Base-by-base conservation (phyloP, 2,888 invertebrate genomes). In the Caenorhabditis imperialis region DNA sequence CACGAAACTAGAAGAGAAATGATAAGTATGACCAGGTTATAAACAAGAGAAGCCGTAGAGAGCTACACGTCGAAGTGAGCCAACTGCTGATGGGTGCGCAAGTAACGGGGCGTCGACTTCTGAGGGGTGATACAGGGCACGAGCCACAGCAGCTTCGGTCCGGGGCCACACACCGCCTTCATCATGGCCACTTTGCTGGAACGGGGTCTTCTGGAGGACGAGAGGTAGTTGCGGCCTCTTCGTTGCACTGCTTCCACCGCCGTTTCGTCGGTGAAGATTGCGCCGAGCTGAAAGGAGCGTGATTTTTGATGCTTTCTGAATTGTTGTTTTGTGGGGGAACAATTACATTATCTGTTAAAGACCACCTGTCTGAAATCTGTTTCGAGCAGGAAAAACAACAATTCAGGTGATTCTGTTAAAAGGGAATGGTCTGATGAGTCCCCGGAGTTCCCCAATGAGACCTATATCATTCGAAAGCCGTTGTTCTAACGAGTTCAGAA, bases 201-300 rank as follows among this genome's bases (percentile, higher is more conserved):
- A 22, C 76, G 51, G 2, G 73, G 73, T 16, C 75, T 47, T 55
- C 78, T 37, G 45, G 63, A 58, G 2, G 73, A 73, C 20, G 65
- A 42, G 33, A 55, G 27, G 45, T 67, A 62, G 23, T 69, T 74
- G 1, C 76, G 50, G 16, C 79, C 73, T 85, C 81, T 72, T 48
- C 85, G 72, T 81, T 90, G 89, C 7, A 93, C 91, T 83, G 93
- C 92, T 88, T 94, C 94, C 0, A 94, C 92, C 0, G 93, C 92
- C 20, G 94, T 94, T 89, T 94, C 94, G 86, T 94, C 94, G 65
- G 92, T 92, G 77, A 94, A 91, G 84, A 94, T 93, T 8, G 93
- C 93, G 88, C 93, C 93, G 79, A 94, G 90, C 89, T 94, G 93
- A 14, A 89, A 89, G 44, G 16, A 33, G n/a, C 7, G 16, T 38